Conservation (phyloP, 2,888 invertebrate species). For the Philopedon plagiatum region DNA sequence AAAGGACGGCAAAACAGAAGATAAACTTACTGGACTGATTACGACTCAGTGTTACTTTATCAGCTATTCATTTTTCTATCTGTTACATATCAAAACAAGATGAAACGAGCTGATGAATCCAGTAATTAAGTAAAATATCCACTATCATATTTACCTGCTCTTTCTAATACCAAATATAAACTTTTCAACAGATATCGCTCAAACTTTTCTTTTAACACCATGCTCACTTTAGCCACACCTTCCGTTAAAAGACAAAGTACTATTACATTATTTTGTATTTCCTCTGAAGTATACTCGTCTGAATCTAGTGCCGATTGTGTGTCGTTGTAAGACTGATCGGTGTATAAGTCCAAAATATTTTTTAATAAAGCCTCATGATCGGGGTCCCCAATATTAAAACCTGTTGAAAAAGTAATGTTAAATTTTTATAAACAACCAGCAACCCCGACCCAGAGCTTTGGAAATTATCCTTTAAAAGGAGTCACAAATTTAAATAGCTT, state of each 20-base stretch:
- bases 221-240: constrained; percentile 78
- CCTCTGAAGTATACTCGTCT: constrained; percentile 60
- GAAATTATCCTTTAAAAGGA: too few species aligned
- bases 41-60: too few species aligned
- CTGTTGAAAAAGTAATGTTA: background rate
- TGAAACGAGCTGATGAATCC: too few species aligned
- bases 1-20: too few species aligned
- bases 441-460: too few species aligned
- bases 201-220: constrained; percentile 70
- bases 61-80: too few species aligned
- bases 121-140: constrained; percentile 16
- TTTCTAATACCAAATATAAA: constrained; percentile 79
- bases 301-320: constrained; percentile 16
- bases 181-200: constrained; percentile 76
- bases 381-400: constrained; percentile 1
- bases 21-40: too few species aligned
- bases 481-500: too few species aligned
- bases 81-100: too few species aligned
- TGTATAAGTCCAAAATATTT: constrained; percentile 64
- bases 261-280: constrained; percentile 75
- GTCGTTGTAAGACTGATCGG: constrained; percentile 62
- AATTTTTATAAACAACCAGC: too few species aligned
- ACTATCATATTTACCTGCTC: constrained; percentile 73
- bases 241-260: constrained; percentile 80
- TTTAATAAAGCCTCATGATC: constrained; percentile 51